Percentiles rank a stretch among this genome's conserved stretches.
These are phyloP conservation scores for Zenarchopterus dispar DNA, from an alignment of 2,797 vertebrate species.

Conservation along the genomic window DNA sequence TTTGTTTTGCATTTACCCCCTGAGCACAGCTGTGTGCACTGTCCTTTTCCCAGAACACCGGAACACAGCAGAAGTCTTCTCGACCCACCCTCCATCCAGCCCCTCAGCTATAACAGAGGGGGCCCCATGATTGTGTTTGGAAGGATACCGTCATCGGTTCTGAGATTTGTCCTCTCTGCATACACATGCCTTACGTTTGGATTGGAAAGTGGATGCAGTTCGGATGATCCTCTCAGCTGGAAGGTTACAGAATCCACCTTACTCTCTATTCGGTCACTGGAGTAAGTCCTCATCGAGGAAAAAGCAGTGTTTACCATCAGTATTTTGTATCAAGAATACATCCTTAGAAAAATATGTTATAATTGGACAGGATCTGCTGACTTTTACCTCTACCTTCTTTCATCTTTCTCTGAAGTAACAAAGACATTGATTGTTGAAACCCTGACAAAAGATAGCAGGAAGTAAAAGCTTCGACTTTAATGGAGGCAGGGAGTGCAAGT, in stretches of 20 bases:
- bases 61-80: conserved; percentile 75
- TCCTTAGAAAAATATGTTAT: neutral
- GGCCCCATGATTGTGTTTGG: conserved; percentile 49
- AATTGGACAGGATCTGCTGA: neutral
- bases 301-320: neutral
- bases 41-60: conserved; percentile 84
- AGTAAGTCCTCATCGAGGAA: conserved; percentile 8
- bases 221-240: conserved; percentile 52
- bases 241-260: conserved; percentile 50
- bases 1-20: conserved; percentile 87
- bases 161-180: conserved; percentile 35
- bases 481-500: too few relatives aligned
- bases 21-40: conserved; percentile 83
- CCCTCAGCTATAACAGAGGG: conserved; percentile 51
- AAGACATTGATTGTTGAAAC: neutral
- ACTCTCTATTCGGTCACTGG: conserved; percentile 40
- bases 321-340: conserved; percentile 9
- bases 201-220: conserved; percentile 47
- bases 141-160: conserved; percentile 39
- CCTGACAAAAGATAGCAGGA: neutral
- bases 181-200: conserved; percentile 54
- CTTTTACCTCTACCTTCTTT: neutral
- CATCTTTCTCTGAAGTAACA: conserved; percentile 5
- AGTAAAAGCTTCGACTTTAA: too few relatives aligned
- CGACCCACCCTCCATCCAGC: conserved; percentile 66